These are phyloP conservation scores for Cloeon dipterum DNA, from an alignment of 2,888 invertebrate genomes.

Conservation along the genomic window DNA sequence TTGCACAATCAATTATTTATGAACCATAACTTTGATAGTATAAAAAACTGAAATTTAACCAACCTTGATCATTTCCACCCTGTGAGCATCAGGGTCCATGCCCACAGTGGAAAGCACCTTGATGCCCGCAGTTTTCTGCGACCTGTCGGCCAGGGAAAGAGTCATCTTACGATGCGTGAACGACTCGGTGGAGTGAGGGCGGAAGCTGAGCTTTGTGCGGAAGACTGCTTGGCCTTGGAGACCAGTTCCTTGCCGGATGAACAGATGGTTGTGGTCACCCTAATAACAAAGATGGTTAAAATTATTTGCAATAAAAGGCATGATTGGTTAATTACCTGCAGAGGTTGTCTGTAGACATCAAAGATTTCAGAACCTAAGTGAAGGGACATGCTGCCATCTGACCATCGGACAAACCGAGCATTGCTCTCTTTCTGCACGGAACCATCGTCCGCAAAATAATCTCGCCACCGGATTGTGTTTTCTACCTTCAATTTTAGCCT, in stretches of 20 bases:
- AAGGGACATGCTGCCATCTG: conserved; percentile 91
- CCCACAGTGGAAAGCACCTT: conserved; percentile 89
- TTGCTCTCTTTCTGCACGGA: conserved; percentile 76
- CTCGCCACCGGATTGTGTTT: conserved; percentile 92
- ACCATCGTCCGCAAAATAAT: conserved; percentile 56
- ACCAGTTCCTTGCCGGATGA: conserved; percentile 93
- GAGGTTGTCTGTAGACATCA: conserved; percentile 84
- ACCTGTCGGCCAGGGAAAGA: conserved; percentile 83
- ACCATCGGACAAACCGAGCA: conserved; percentile 88
- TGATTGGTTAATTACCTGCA: conserved; percentile 29
- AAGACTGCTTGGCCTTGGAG: conserved; percentile 95
- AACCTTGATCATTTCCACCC: conserved; percentile 76
- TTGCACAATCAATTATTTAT: conserved; percentile 2
- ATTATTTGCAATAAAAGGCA: no score
- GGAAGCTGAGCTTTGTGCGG: conserved; percentile 85
- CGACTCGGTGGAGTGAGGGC: conserved; percentile 96
- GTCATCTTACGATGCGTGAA: conserved; percentile 99
- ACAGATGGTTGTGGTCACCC: conserved; percentile 94
- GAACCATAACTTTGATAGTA: background rate
- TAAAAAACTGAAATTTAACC: conserved; percentile 5
- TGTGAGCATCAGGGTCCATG: conserved; percentile 80
- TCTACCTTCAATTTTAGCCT: conserved; percentile 84
- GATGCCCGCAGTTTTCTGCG: conserved; percentile 81
- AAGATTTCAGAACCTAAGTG: conserved; percentile 95
- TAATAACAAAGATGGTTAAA: conserved; percentile 12